Percentiles rank a stretch among this genome's conserved stretches.
Evolutionary conservation across 2,113 vertebrate genomes (phyloP).

Genomic region (Xenus cinereus): DNA sequence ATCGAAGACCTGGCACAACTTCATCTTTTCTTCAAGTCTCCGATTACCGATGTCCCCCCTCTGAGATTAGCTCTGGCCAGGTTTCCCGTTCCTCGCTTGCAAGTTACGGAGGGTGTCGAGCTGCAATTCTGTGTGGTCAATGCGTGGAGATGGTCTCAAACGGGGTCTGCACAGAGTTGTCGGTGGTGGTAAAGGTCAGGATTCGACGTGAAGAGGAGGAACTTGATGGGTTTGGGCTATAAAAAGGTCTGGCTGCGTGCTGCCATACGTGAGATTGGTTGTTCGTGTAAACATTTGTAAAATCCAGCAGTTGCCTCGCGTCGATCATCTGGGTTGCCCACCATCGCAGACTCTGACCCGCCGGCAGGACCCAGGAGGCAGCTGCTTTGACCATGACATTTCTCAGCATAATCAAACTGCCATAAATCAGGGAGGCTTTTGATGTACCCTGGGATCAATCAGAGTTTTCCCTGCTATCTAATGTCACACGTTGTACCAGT

Average conservation of each 20-base stretch:
- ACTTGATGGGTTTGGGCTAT: conserved; percentile 4
- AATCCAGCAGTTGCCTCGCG: conserved; percentile 25
- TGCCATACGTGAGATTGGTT: background rate
- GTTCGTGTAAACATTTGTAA: background rate
- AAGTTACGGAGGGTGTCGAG: rapidly evolving
- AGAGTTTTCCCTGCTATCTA: background rate
- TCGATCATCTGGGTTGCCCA: conserved; percentile 22
- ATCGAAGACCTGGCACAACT: background rate
- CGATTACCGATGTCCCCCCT: background rate
- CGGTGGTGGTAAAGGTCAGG: background rate
- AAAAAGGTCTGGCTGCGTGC: background rate
- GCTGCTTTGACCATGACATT: conserved; percentile 38
- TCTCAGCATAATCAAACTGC: background rate
- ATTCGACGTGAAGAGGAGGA: background rate
- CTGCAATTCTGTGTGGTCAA: background rate
- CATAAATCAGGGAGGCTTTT: conserved; percentile 23
- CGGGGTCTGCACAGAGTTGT: background rate
- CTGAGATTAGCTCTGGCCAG: background rate
- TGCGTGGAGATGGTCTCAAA: background rate
- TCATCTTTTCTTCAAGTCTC: background rate
- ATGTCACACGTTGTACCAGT: background rate
- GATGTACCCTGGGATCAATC: background rate
- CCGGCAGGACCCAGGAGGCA: background rate
- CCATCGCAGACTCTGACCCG: background rate
- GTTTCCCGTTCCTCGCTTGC: background rate